A percentile compares a stretch with the other conserved stretches of the same genome.
These are phyloP conservation scores for Hirtodrosophila confusa DNA, from an alignment of 2,888 invertebrate species.

Conservation along the genomic window DNA sequence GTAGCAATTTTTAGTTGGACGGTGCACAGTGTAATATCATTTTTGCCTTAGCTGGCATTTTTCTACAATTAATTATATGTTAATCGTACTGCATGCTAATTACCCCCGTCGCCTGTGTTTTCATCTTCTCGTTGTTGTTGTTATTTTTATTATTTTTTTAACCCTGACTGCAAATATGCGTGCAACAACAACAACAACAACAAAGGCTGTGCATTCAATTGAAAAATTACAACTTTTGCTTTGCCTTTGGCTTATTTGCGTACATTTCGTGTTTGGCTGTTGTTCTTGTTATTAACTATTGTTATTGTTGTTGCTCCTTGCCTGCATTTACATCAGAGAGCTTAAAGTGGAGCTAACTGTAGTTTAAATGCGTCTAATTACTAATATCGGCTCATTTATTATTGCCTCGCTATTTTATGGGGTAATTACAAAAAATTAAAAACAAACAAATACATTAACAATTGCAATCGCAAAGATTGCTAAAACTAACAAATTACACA, in stretches of 20 bases:
- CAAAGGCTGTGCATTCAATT: conserved; percentile 73
- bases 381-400: conserved; percentile 34
- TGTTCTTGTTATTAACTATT: conserved; percentile 19
- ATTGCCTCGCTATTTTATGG: conserved; percentile 25
- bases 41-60: conserved; percentile 47
- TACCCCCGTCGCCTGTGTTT: conserved; percentile 49
- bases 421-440: conserved; percentile 21
- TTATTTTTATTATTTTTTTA: conserved; percentile 34
- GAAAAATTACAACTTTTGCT: conserved; percentile 76
- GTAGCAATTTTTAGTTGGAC: conserved; percentile 57
- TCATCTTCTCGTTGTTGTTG: conserved; percentile 11
- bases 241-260: conserved; percentile 74
- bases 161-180: conserved; percentile 78
- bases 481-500: neutral
- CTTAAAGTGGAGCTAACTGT: conserved; percentile 31
- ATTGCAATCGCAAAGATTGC: no score
- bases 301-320: conserved; percentile 22
- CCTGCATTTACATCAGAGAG: conserved; percentile 24
- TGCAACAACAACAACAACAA: conserved; percentile 51
- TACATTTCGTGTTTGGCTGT: conserved; percentile 60
- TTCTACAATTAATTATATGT: conserved; percentile 80
- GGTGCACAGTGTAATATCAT: conserved; percentile 44
- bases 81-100: conserved; percentile 81
- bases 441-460: no score
- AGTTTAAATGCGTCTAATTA: conserved; percentile 56